Conservation (phyloP, 2,113 vertebrate genomes). For the Budorcas taxicolor region DNA sequence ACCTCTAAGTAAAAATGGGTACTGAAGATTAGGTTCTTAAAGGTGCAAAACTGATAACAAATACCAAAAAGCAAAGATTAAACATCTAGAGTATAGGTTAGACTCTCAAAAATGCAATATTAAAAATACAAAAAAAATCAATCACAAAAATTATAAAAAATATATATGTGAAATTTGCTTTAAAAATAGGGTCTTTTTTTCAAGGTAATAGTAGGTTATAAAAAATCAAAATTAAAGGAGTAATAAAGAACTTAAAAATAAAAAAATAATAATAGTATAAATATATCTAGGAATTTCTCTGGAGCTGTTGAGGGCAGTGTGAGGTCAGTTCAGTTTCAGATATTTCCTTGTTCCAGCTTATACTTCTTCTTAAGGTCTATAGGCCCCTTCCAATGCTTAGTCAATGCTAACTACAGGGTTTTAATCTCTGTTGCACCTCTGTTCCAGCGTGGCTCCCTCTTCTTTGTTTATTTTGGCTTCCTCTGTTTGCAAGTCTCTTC, state of each 20-base stretch:
- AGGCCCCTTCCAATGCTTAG: background rate
- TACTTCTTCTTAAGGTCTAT: background rate
- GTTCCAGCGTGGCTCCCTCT: background rate
- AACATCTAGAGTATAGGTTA: background rate
- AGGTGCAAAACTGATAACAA: background rate
- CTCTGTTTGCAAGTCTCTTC: background rate
- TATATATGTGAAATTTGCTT: no score
- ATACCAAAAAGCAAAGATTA: background rate
- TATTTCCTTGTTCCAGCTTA: background rate
- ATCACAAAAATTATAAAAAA: no score
- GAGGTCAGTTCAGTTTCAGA: background rate
- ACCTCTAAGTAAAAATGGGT: background rate
- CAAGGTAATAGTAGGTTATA: background rate
- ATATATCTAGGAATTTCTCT: background rate
- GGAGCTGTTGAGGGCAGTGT: background rate
- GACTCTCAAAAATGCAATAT: no score
- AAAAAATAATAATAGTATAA: background rate
- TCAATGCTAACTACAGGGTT: background rate
- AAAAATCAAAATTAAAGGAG: background rate
- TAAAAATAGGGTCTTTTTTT: background rate
- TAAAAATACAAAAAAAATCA: no score
- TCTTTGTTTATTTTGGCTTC: background rate
- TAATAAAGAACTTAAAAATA: background rate
- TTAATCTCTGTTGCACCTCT: background rate
- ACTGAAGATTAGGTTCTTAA: background rate